phyloP scores from a whole-genome alignment of 2,113 vertebrate species.

The Bagarius yarrelli region DNA sequence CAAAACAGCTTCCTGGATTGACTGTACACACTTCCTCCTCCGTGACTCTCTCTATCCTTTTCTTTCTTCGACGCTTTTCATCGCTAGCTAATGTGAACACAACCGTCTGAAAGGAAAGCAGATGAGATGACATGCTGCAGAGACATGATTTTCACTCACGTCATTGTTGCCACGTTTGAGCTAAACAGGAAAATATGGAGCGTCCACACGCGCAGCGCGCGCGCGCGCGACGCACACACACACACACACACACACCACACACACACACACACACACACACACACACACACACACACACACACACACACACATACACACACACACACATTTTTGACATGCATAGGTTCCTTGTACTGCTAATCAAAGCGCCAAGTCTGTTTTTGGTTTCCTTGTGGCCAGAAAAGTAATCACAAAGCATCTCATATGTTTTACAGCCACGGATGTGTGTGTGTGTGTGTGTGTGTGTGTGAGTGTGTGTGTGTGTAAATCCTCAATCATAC shows the following conservation, averaged over 20 bases:
- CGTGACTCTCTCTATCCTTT: too few relatives aligned
- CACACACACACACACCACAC: too few relatives aligned
- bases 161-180: too few relatives aligned
- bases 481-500: too few relatives aligned
- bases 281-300: too few relatives aligned
- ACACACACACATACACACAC: not conserved
- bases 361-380: slow-evolving; percentile 23
- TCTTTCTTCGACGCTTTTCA: slow-evolving; percentile 36
- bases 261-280: too few relatives aligned
- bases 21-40: slow-evolving; percentile 39
- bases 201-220: too few relatives aligned
- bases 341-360: slow-evolving; percentile 17
- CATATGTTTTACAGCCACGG: not conserved
- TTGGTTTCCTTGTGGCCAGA: slow-evolving; percentile 23
- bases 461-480: too few relatives aligned
- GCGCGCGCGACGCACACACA: too few relatives aligned
- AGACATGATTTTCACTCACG: too few relatives aligned
- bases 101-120: slow-evolving; percentile 38
- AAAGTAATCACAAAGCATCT: not conserved
- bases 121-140: slow-evolving; percentile 44
- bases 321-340: not conserved
- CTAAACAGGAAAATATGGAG: too few relatives aligned
- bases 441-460: not conserved
- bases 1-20: slow-evolving; percentile 66
- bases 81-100: slow-evolving; percentile 45